phyloP scores from a whole-genome alignment of 2,113 vertebrate genomes.

The Aptenodytes patagonicus region DNA sequence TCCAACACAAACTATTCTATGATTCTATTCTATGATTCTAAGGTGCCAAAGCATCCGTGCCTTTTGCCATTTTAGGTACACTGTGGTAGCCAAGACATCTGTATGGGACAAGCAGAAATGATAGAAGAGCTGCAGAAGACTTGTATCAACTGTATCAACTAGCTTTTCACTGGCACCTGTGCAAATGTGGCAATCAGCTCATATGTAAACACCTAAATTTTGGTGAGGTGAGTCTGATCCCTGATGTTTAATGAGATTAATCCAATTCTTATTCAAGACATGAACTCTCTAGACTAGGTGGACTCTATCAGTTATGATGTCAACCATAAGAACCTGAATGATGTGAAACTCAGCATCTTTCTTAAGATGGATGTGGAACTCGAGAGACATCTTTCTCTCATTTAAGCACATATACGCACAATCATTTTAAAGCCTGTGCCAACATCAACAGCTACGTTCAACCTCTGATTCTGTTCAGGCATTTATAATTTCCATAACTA shows the following conservation, averaged over 20 bases:
- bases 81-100: not conserved
- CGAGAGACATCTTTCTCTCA: not conserved
- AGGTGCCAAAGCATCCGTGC: rapidly evolving
- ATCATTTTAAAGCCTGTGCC: not conserved
- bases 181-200: not conserved
- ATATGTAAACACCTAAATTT: not conserved
- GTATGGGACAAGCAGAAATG: not conserved
- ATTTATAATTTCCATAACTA: not conserved
- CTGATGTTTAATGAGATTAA: not conserved
- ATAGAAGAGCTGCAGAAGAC: not conserved
- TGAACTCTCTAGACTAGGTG: not conserved
- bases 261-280: not conserved
- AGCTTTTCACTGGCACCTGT: not conserved
- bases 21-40: too few relatives aligned
- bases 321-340: not conserved
- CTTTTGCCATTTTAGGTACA: not conserved
- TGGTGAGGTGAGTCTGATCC: not conserved
- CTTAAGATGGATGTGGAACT: not conserved
- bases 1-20: too few relatives aligned
- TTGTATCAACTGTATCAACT: not conserved
- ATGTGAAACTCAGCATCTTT: not conserved
- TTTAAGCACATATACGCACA: not conserved
- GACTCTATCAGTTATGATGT: not conserved
- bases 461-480: not conserved
- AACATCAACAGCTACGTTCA: not conserved